Evolutionary conservation across 2,888 invertebrate species (phyloP).

Genomic region (Philaethria dido): DNA sequence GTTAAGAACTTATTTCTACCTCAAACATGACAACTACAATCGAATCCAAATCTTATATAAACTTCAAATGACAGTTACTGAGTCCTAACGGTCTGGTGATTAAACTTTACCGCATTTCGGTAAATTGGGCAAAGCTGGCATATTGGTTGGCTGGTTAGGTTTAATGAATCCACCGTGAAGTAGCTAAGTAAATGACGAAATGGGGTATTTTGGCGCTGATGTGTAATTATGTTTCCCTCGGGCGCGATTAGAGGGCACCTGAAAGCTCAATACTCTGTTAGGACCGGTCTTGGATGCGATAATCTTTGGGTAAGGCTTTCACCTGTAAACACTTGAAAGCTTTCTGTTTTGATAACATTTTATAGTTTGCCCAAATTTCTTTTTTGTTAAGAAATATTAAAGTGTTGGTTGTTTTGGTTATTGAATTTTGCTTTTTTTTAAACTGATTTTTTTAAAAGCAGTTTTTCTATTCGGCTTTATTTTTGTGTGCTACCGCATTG

Average conservation of each 20-base stretch:
- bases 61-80: not conserved
- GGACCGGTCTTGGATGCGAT: not conserved
- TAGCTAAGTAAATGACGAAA: constrained; percentile 19
- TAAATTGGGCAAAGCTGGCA: not conserved
- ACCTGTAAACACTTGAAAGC: not conserved
- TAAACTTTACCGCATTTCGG: constrained; percentile 4
- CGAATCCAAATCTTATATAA: not conserved
- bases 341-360: not conserved
- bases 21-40: not conserved
- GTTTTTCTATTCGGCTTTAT: too few relatives aligned
- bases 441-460: too few relatives aligned
- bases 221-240: constrained; percentile 15
- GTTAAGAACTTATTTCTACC: not conserved
- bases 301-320: constrained; percentile 1
- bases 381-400: not conserved
- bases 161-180: constrained; percentile 12
- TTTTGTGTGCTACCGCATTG: too few relatives aligned
- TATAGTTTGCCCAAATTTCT: not conserved
- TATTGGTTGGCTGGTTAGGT: constrained; percentile 7
- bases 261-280: not conserved
- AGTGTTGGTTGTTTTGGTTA: too few relatives aligned
- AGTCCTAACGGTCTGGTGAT: not conserved
- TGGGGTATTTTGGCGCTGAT: constrained; percentile 12
- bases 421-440: too few relatives aligned
- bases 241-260: constrained; percentile 4